phyloP scores from a whole-genome alignment of 37 sponge, comb jelly and placozoan genomes.

The Beroe ovata region DNA sequence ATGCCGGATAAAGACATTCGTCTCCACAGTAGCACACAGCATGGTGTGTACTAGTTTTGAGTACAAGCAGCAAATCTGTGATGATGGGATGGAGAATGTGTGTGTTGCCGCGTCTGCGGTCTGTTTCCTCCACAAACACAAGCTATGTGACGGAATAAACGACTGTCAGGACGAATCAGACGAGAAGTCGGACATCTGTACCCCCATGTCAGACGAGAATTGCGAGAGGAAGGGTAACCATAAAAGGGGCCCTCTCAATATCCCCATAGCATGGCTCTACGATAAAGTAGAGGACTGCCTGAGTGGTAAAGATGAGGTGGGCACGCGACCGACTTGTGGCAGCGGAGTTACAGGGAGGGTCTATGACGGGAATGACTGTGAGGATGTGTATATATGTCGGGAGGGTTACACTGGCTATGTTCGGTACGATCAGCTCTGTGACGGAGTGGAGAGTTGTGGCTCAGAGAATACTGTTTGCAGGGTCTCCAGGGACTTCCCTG shows the following conservation, averaged over 20 bases:
- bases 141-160: conserved; percentile 2
- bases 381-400: neutral
- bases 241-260: neutral
- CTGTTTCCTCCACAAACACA: conserved; percentile 4
- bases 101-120: neutral
- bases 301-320: neutral
- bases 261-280: neutral
- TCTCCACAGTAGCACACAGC: neutral
- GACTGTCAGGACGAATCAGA: neutral
- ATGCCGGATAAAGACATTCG: neutral
- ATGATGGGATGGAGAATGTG: neutral
- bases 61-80: neutral
- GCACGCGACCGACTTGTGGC: neutral
- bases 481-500: neutral
- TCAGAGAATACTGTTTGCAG: neutral
- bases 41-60: neutral
- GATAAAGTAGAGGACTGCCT: neutral
- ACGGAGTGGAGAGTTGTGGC: neutral
- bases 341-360: neutral
- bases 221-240: neutral
- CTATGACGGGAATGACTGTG: neutral
- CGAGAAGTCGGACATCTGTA: neutral
- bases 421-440: neutral
- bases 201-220: neutral
- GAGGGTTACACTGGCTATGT: neutral